These are phyloP conservation scores for Tetragnatha montana DNA, from an alignment of 2,888 invertebrate genomes.

Conservation along the genomic window DNA sequence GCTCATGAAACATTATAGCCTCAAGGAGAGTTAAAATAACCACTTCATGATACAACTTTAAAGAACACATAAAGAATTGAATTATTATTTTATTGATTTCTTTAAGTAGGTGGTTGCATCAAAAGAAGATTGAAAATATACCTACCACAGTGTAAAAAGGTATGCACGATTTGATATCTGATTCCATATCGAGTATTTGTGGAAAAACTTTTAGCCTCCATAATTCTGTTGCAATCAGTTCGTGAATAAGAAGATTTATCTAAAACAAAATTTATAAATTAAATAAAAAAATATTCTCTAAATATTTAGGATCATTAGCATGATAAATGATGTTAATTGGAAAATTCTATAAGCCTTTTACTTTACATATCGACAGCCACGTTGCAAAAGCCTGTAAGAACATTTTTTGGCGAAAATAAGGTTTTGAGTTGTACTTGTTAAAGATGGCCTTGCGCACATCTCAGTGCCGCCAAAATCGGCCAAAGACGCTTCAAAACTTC, in stretches of 20 bases:
- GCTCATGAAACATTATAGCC: conserved; percentile 66
- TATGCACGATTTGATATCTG: conserved; percentile 33
- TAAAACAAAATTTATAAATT: conserved; percentile 16
- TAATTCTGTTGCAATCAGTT: conserved; percentile 52
- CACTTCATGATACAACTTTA: conserved; percentile 59
- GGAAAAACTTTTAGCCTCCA: conserved; percentile 66
- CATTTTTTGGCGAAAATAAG: too few relatives aligned
- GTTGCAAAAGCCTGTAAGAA: too few relatives aligned
- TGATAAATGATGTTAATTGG: too few relatives aligned
- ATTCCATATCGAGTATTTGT: conserved; percentile 26
- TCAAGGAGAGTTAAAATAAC: conserved; percentile 52
- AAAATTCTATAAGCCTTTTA: too few relatives aligned
- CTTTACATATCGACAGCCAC: too few relatives aligned
- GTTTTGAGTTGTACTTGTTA: too few relatives aligned
- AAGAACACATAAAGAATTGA: background rate
- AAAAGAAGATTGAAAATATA: background rate
- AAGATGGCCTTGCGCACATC: too few relatives aligned
- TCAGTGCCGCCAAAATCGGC: too few relatives aligned
- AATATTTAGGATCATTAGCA: background rate
- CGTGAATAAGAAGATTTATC: conserved; percentile 50
- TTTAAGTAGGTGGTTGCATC: background rate
- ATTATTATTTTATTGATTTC: background rate
- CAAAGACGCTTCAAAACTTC: too few relatives aligned
- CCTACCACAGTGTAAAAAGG: conserved; percentile 62
- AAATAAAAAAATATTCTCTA: background rate